A percentile compares a stretch with the other conserved stretches of the same genome.
Evolutionary conservation across 2,113 vertebrate genomes (phyloP).

Genomic region (Pterocles gutturalis): DNA sequence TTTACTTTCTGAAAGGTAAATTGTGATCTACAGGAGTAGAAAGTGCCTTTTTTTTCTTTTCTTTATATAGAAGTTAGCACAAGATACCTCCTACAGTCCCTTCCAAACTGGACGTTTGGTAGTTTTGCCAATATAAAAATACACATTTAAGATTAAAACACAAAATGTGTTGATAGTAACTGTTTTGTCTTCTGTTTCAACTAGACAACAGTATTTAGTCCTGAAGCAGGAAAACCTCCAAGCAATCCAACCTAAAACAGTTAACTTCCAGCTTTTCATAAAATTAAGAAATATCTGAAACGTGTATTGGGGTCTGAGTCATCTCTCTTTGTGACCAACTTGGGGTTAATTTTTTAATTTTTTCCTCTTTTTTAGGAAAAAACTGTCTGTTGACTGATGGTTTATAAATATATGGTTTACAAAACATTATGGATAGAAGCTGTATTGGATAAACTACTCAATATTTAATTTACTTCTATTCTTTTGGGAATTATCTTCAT

Average conservation of each 20-base stretch:
- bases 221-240: neutral
- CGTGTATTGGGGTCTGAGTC: neutral
- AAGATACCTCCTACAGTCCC: neutral
- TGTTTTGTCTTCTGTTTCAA: neutral
- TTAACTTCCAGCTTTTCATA: neutral
- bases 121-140: neutral
- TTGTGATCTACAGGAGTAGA: neutral
- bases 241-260: neutral
- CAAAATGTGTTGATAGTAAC: neutral
- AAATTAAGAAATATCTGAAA: neutral
- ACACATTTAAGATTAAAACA: neutral
- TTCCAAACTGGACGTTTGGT: neutral
- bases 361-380: slow-evolving; percentile 4
- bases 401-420: neutral
- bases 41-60: neutral
- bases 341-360: neutral
- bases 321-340: neutral
- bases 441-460: neutral
- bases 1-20: neutral
- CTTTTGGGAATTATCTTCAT: neutral
- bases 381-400: neutral
- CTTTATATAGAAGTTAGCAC: neutral
- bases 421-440: neutral
- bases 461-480: neutral
- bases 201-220: neutral